Base-by-base conservation (phyloP, 2,113 vertebrate species). In the Muntiacus muntjak region DNA sequence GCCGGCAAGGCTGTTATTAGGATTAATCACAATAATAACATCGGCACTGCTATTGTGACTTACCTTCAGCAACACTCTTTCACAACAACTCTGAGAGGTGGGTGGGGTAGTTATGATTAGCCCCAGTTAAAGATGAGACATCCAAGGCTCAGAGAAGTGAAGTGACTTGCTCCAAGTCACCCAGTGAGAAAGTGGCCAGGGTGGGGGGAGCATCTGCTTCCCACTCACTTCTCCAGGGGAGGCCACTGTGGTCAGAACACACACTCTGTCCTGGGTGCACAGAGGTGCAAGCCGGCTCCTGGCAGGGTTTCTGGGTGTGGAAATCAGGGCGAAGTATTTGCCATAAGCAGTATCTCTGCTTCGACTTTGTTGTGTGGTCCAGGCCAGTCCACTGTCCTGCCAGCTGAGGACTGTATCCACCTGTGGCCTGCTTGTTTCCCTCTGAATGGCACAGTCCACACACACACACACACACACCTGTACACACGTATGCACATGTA, bases 81-180 rank as follows among this genome's bases (percentile, higher is more conserved):
- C 85, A 85, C 64, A 91, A 81, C 83, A 67, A 16, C 40, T 40
- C n/a, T 15, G 26, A 58, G 47, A 89, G 30, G 82, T 86, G 4
- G 87, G 76, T 25, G 45, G n/a, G 54, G 93, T 71, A 9, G 67
- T 83, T 76, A 40, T 92, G 94, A 94, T 94, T 76, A 93, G 58
- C 79, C 52, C 45, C 85, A 71, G 95, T 97, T 96, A 96, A 91
- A 92, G 89, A 87, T 78, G 94, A 97, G 87, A 89, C 86, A 89
- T 40, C 50, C 57, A 33, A 26, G 54, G 21, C 92, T 95, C 94
- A 84, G 89, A 89, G 78, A 83, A 82, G 87, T 60, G 47, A 92
- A 57, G 43, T 64, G 47, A 76, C 57, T 78, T 25, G n/a, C 52
- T 13, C 43, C n/a, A 45, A 50, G 91, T 78, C 33, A 84, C 62